Percentiles rank a stretch among this genome's conserved stretches.
phyloP scores from a whole-genome alignment of 2,113 vertebrate genomes.

The Oryzias javanicus region DNA sequence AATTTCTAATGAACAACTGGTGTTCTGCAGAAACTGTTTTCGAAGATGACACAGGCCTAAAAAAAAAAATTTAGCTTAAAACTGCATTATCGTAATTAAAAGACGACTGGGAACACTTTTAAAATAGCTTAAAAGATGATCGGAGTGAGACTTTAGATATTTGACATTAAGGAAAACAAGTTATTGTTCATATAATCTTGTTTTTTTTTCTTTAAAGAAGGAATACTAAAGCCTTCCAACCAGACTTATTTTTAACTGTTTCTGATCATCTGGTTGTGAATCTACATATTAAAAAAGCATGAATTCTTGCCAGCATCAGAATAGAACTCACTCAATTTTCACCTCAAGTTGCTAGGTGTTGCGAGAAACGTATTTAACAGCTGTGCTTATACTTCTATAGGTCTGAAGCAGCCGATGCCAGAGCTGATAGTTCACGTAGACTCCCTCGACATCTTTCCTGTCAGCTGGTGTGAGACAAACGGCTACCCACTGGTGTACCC shows the following conservation, averaged over 20 bases:
- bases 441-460: slow-evolving; percentile 94
- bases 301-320: not conserved
- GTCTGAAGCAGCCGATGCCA: slow-evolving; percentile 87
- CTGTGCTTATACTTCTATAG: slow-evolving; percentile 64
- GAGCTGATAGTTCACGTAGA: slow-evolving; percentile 92
- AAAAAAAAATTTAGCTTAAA: too few relatives aligned
- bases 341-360: not conserved
- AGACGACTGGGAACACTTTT: too few relatives aligned
- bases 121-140: too few relatives aligned
- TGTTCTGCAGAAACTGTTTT: too few relatives aligned
- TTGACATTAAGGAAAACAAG: not conserved
- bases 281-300: not conserved
- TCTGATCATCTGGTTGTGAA: too few relatives aligned
- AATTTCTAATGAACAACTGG: too few relatives aligned
- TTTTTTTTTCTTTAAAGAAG: not conserved
- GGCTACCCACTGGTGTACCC: slow-evolving; percentile 90
- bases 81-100: too few relatives aligned
- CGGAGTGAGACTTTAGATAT: too few relatives aligned
- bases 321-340: not conserved
- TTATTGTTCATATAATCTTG: not conserved
- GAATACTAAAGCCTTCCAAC: not conserved
- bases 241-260: too few relatives aligned
- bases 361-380: not conserved
- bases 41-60: too few relatives aligned
- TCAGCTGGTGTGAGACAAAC: slow-evolving; percentile 99